Evolutionary conservation across 1,140 invertebrate genomes (phyloP), one percentile per base, ranked within the genome.

Genomic region (Schlechtendalia chinensis): DNA sequence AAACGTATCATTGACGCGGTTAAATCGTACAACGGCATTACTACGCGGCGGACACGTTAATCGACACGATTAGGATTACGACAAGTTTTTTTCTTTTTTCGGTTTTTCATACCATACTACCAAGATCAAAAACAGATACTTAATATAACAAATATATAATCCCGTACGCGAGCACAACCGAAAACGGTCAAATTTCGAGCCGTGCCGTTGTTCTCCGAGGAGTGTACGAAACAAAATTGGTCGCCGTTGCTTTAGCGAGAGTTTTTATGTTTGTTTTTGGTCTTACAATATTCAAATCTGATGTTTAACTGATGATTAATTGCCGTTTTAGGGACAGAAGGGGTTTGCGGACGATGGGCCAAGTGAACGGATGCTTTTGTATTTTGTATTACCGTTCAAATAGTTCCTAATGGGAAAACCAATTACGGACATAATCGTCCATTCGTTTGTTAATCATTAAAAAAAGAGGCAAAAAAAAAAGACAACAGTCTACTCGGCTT

Each of bases 361-460:
- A 12, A 67, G 39, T 14, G 14, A 17, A 39, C 50, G n/a, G 39
- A 16, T 50, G 22, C 29, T 54, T 72, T 72, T 54, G 17, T n/a
- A n/a, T 53, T 54, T 71, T 71, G 29, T 75, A 58, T 77, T 24
- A 32, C n/a, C 29, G 14, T 77, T 32, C 53, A 39, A 59, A 77
- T 59, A n/a, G 72, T 77, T 77, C 32, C 45, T 77, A 58, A 77
- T 77, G 72, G 22, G 27, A 22, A 59, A 58, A 77, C 72, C 45
- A 56, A 77, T 77, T 77, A 77, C n/a, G 54, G 32, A 58, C 72
- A 32, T 77, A n/a, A 59, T 77, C 56, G n/a, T 32, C 29, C 39
- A 22, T 77, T 39, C 72, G n/a, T 77, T 45, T 45, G 72, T 59
- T 77, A 58, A 59, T 77, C 72, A 45, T 59, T 59, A 59, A 77